phyloP scores from a whole-genome alignment of 2,888 invertebrate species.

The Epinotia ramella region DNA sequence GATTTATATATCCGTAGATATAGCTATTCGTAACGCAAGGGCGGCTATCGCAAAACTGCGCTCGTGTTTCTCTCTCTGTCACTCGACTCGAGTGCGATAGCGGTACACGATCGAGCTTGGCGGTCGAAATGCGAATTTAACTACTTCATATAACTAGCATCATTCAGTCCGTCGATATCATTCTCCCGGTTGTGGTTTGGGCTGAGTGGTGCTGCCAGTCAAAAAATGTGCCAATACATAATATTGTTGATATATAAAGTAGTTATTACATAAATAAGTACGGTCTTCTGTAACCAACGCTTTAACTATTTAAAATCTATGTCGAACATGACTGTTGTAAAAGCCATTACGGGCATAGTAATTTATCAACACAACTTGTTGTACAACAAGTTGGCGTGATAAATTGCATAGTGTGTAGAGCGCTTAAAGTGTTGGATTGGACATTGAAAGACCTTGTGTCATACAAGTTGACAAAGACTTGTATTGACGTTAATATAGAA shows the following conservation, averaged over 20 bases:
- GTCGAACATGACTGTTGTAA: constrained; percentile 24
- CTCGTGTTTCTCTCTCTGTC: no score
- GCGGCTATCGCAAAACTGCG: no score
- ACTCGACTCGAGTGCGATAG: no score
- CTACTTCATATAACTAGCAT: constrained; percentile 59
- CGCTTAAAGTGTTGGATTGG: constrained; percentile 20
- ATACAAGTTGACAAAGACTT: constrained; percentile 3
- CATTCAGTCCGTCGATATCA: constrained; percentile 5
- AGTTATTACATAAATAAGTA: constrained; percentile 81
- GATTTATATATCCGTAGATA: constrained; percentile 78
- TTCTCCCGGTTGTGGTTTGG: constrained; percentile 1
- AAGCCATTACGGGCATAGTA: no score
- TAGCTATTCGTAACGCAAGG: constrained; percentile 70
- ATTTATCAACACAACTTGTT: no score
- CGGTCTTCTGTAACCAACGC: constrained; percentile 48
- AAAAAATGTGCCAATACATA: constrained; percentile 77
- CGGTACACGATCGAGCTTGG: no score
- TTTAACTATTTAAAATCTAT: constrained; percentile 41
- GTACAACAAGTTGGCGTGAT: no score
- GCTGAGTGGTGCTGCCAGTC: constrained; percentile 57
- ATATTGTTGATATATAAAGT: constrained; percentile 63
- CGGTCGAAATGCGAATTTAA: constrained; percentile 47
- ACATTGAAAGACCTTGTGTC: constrained; percentile 9
- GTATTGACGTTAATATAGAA: constrained; percentile 21
- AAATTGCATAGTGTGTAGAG: no score